Conservation (phyloP, 1,140 invertebrate genomes). For the Heliconius hermathena region DNA sequence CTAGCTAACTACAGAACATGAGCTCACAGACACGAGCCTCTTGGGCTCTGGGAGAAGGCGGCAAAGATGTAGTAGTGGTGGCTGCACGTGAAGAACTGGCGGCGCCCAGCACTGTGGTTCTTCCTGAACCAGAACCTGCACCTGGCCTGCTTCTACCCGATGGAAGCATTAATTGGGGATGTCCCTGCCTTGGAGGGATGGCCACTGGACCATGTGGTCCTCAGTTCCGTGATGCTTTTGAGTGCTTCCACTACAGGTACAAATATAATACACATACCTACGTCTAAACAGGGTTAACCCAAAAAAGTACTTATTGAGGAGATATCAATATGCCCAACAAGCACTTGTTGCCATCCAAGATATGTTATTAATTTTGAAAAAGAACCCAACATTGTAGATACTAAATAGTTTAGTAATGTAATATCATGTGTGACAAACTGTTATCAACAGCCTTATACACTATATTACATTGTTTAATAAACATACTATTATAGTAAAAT, state of each 20-base stretch:
- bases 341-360: too few species aligned
- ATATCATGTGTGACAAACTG: too few species aligned
- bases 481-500: too few species aligned
- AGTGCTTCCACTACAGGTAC: constrained; percentile 95
- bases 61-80: constrained; percentile 94
- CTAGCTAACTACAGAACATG: neutral
- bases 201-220: constrained; percentile 96
- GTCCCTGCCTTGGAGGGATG: constrained; percentile 97
- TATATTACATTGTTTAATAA: too few species aligned
- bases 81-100: constrained; percentile 90
- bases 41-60: constrained; percentile 75
- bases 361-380: too few species aligned
- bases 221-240: constrained; percentile 96
- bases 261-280: too few species aligned
- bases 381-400: too few species aligned
- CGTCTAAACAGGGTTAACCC: too few species aligned
- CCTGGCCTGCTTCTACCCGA: constrained; percentile 92
- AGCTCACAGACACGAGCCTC: constrained; percentile 18
- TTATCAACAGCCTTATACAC: too few species aligned
- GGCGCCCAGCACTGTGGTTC: constrained; percentile 86
- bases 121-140: constrained; percentile 88
- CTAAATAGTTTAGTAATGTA: too few species aligned
- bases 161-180: constrained; percentile 98
- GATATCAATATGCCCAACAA: too few species aligned
- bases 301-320: too few species aligned